Evolutionary conservation across 2,797 vertebrate genomes (phyloP), one percentile per base, ranked within the genome.

Genomic region (Microctenopoma lineatum): DNA sequence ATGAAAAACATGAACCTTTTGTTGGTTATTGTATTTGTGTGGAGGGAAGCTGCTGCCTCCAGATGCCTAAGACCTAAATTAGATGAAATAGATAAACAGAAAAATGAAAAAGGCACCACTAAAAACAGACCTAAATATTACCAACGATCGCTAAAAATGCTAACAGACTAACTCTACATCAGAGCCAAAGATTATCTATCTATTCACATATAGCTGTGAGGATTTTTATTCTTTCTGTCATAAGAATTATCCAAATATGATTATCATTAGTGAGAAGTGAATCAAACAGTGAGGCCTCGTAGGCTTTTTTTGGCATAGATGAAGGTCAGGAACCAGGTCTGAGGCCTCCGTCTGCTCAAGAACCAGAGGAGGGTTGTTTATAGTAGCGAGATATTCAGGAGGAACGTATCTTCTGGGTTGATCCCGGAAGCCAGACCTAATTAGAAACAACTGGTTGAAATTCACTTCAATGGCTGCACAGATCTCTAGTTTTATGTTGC

Each of bases 391-490:
- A 91, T 85, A 73, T 91, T 92, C 91, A 89, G 91, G 90, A 93
- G 91, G 88, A 92, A 80, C 82, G 67, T 93, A 92, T 95, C 93
- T 92, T 76, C 90, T 84, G 80, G 88, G 84, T 87, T 89, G 91
- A 91, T 93, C 92, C 91, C 89, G 87, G 91, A 89, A 94, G 93
- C 90, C 73, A 60, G 73, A 76, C 87, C 88, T 93, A 94, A 95
- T 94, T 92, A 92, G 90, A 94, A 93, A 91, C 93, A 94, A 94
- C 92, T 94, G 93, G 59, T 86, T 7, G 62, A 88, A 90, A 90
- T 87, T 91, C 81, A 92, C 87, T 92, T 91, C 91, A 90, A 88
- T 90, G 84, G 84, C 87, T 84, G 18, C 74, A 25, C 75, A 76
- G 83, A 92, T 89, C 87, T 93, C 80, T 78, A 84, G 80, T 92